Evolutionary conservation across 2,113 vertebrate genomes (phyloP), one percentile per base, ranked within the genome.

Genomic region (Corynorhinus townsendii): DNA sequence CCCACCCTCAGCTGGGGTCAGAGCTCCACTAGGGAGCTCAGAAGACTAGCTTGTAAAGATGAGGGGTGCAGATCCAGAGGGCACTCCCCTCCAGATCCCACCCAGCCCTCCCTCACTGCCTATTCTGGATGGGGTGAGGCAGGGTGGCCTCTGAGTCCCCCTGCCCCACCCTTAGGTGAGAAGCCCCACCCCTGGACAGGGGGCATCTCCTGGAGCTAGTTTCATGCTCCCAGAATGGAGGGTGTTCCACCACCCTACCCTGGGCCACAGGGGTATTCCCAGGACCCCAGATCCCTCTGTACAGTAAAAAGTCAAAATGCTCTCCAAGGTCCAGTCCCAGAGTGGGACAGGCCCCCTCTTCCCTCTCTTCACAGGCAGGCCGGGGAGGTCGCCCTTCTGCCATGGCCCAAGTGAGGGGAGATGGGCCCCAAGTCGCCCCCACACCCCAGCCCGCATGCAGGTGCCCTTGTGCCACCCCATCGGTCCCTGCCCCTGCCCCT

Each of bases 401-500:
- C 38, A 0, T 1, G 62, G 54, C 49, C 16, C 52, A 3, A 82
- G 86, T 38, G 76, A 87, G 77, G 77, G 85, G 62, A 80, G 73
- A 35, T 0, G 43, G 66, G 73, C 92, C 86, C 95, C 81, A 76
- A 92, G 71, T 83, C 30, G 33, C 89, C 89, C 80, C 89, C 68
- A 28, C 59, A 75, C 71, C 96, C 95, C 85, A 95, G 92, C 94
- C 88, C 28, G 94, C 95, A 96, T 95, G 95, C 85, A 87, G 95
- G 95, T 86, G 86, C 95, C 96, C 93, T 69, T 17, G 86, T 95
- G 88, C 92, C 19, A 90, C 93, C 95, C 96, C 88, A 43, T 52
- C 28, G 64, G 95, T 35, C 92, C 96, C 69, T 43, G 75, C 62
- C 96, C 89, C 76, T 77, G 91, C 95, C 94, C 85, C 86, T 93